A percentile compares a stretch with the other conserved stretches of the same genome.
Conservation (phyloP, 2,113 vertebrate genomes). For the Malurus melanocephalus region DNA sequence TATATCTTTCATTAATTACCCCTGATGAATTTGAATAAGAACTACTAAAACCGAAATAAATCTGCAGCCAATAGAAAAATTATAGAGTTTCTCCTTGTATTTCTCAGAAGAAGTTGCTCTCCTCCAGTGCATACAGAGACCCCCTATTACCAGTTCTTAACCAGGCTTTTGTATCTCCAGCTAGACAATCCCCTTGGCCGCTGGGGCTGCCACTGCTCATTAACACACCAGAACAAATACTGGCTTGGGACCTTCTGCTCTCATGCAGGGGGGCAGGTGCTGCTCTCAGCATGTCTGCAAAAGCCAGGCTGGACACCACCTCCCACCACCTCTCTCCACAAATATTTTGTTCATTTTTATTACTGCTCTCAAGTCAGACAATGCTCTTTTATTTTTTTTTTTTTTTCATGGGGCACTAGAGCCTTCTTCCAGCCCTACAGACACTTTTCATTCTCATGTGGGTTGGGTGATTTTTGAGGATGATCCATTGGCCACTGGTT, state of each 20-base stretch:
- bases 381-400: neutral
- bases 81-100: conserved; percentile 42
- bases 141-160: neutral
- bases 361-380: neutral
- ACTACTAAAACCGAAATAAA: conserved; percentile 71
- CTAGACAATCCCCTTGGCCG: neutral
- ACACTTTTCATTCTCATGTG: neutral
- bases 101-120: conserved; percentile 47
- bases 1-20: conserved; percentile 72
- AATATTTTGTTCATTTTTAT: neutral
- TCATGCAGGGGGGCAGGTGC: neutral
- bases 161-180: conserved; percentile 13
- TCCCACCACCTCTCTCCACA: rapidly evolving
- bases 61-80: conserved; percentile 46
- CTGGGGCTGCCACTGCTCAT: neutral
- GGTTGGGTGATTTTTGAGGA: neutral
- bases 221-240: neutral
- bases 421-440: neutral
- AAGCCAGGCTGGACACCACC: neutral
- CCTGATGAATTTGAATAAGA: conserved; percentile 71
- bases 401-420: neutral
- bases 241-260: neutral
- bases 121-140: neutral
- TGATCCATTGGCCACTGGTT: neutral
- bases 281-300: neutral